Percentiles rank a stretch among this genome's conserved stretches.
These are phyloP conservation scores for Sialia sialis DNA, from an alignment of 2,113 vertebrate genomes.

Conservation along the genomic window DNA sequence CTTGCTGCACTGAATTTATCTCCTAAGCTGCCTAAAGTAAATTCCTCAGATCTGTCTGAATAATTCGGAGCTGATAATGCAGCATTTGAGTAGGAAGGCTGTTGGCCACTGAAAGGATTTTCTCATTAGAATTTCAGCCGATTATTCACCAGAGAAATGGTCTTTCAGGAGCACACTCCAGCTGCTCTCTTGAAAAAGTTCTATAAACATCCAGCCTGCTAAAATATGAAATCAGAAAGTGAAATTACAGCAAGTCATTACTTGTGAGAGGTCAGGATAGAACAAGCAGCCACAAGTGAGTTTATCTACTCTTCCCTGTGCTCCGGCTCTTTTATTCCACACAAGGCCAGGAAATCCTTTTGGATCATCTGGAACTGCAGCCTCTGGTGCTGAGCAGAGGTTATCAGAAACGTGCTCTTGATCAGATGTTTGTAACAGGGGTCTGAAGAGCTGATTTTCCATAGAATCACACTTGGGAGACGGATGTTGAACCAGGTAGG, in stretches of 20 bases:
- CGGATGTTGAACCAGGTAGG: neutral
- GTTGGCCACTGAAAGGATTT: constrained; percentile 31
- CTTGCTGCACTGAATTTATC: constrained; percentile 38
- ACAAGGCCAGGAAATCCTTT: neutral
- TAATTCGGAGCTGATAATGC: constrained; percentile 42
- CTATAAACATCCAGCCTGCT: neutral
- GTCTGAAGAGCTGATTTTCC: neutral
- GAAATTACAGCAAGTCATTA: neutral
- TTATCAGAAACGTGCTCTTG: neutral
- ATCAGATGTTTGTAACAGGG: neutral
- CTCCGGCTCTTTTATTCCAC: neutral
- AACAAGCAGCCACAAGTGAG: neutral
- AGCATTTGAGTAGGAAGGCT: neutral
- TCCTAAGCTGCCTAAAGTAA: constrained; percentile 46
- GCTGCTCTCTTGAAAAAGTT: neutral
- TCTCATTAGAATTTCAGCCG: constrained; percentile 16
- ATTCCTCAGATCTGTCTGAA: constrained; percentile 39
- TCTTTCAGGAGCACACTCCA: neutral
- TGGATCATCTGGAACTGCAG: neutral
- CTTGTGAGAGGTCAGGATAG: neutral
- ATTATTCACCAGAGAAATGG: constrained; percentile 21
- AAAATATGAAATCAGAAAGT: neutral
- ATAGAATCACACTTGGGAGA: neutral
- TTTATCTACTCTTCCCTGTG: neutral
- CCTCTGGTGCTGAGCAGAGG: neutral